Percentiles rank a stretch among this genome's conserved stretches.
Evolutionary conservation across 2,113 vertebrate species (phyloP).

Genomic region (Notothenia rossii): DNA sequence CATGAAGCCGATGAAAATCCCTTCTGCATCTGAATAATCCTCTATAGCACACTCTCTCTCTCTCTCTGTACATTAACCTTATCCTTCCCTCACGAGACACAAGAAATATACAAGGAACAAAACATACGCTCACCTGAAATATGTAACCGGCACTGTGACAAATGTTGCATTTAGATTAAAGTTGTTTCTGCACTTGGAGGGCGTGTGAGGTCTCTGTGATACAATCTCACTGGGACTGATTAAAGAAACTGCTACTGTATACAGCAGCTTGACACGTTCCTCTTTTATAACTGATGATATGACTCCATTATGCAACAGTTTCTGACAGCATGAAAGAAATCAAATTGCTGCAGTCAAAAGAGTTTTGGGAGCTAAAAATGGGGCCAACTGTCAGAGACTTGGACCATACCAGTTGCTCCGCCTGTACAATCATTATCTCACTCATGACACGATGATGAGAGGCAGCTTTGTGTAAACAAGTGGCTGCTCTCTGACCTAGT

Average conservation of each 20-base stretch:
- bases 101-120: conserved; percentile 20
- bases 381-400: conserved; percentile 3
- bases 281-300: neutral
- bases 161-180: conserved; percentile 35
- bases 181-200: conserved; percentile 1
- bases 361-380: conserved; percentile 2
- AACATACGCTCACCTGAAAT: conserved; percentile 15
- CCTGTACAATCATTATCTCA: conserved; percentile 21
- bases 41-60: neutral
- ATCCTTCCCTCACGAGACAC: conserved; percentile 12
- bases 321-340: conserved; percentile 8
- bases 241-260: neutral
- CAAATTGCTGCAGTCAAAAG: neutral
- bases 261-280: neutral
- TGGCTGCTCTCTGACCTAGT: conserved; percentile 38
- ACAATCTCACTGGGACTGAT: neutral
- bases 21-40: conserved; percentile 45
- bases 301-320: neutral
- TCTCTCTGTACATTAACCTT: conserved; percentile 29
- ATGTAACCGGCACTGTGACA: conserved; percentile 16
- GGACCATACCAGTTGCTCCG: neutral
- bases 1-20: conserved; percentile 60
- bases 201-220: neutral
- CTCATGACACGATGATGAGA: conserved; percentile 44
- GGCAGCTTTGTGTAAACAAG: conserved; percentile 50